Base-by-base conservation (phyloP, 2,888 invertebrate genomes). In the Gasteruption jaculator region DNA sequence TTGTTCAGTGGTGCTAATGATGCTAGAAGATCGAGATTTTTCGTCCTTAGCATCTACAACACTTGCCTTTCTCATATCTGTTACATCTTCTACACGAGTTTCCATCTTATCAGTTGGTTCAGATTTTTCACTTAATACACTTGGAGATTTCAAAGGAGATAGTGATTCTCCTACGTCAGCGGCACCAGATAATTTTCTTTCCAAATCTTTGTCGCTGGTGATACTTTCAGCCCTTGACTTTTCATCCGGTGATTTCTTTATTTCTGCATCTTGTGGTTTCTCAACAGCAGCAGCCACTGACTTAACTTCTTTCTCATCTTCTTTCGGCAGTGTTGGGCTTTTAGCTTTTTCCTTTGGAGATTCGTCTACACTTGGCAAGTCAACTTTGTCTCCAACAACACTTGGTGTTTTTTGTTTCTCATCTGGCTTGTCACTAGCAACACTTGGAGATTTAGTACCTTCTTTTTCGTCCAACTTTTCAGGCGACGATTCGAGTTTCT, bases 371-470 rank as follows among this genome's bases (percentile, higher is more conserved):
- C n/a, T n/a, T n/a, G n/a, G n/a, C n/a, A n/a, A n/a, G n/a, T n/a
- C n/a, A n/a, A n/a, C n/a, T n/a, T n/a, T n/a, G n/a, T n/a, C n/a
- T n/a, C n/a, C n/a, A n/a, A n/a, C n/a, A n/a, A n/a, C n/a, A n/a
- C n/a, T n/a, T n/a, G n/a, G n/a, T n/a, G n/a, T n/a, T n/a, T n/a
- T n/a, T n/a, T 42, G 50, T 35, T 49, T 50, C 15, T 51, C 50
- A 16, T 48, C 50, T 20, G 46, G 46, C 39, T 52, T 51, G 19
- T 52, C 52, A 19, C 49, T 52, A 4, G 43, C 45, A 5, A 52
- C 45, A 38, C 52, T 55, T n/a, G 53, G 44, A 7, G 57, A 56
- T 39, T 50, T 49, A 3, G 51, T 46, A 39, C 40, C 41, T 4
- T 48, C 47, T 36, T 50, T 51, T 11, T 47, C 50, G 7, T 41